Percentiles rank a stretch among this genome's conserved stretches.
Evolutionary conservation across 2,113 vertebrate species (phyloP).

Genomic region (Carassius gibelio): DNA sequence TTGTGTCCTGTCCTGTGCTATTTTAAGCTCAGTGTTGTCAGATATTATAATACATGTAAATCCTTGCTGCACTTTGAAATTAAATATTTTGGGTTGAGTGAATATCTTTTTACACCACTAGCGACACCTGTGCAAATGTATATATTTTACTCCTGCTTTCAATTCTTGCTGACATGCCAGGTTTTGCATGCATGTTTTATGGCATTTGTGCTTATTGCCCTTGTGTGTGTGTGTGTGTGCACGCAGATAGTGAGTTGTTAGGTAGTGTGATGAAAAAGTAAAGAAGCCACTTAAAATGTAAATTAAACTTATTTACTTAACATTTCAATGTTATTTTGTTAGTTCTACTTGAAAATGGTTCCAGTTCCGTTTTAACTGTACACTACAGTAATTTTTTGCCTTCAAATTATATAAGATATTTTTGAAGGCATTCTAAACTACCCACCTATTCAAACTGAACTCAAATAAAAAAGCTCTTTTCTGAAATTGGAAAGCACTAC

Average conservation of each 20-base stretch:
- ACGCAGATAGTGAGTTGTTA: background rate
- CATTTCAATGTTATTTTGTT: background rate
- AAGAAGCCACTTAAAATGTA: constrained; percentile 13
- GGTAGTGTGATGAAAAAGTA: constrained; percentile 17
- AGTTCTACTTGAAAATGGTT: background rate
- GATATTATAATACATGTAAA: background rate
- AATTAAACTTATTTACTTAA: constrained; percentile 22
- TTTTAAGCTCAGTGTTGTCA: constrained; percentile 18
- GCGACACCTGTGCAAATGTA: background rate
- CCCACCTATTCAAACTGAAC: background rate
- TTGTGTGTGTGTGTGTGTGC: too few relatives aligned
- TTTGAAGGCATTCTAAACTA: background rate
- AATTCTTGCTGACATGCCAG: constrained; percentile 11
- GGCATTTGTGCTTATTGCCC: background rate
- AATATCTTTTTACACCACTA: constrained; percentile 19
- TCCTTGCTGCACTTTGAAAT: constrained; percentile 28
- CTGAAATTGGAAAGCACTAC: background rate
- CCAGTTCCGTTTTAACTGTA: too few relatives aligned
- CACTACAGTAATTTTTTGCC: background rate
- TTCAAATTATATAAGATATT: constrained; percentile 4
- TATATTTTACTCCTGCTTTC: constrained; percentile 31
- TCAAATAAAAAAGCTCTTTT: background rate
- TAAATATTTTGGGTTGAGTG: background rate
- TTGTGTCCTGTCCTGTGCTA: background rate
- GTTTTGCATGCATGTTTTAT: constrained; percentile 15